Base-by-base conservation (phyloP, 2,113 vertebrate species). In the Rhynchomys soricoides region DNA sequence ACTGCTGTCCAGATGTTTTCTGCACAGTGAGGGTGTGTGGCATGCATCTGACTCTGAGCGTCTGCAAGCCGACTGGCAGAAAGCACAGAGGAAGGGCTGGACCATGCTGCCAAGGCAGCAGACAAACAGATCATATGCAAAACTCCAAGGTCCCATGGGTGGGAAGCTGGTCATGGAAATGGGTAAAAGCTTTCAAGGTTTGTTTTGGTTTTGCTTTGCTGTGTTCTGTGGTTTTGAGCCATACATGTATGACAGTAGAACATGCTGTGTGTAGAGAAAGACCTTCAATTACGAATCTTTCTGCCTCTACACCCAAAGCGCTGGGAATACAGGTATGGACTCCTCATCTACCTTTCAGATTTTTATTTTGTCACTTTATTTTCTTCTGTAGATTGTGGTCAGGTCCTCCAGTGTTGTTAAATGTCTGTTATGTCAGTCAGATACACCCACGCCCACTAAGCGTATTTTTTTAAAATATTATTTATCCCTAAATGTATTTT, bases 41-140 rank as follows among this genome's bases (percentile, higher is more conserved):
- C 52, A 7, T 5, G 7, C 40, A 52, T 40, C 71, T 3, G 0
- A 45, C 29, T 74, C 40, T 19, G 40, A 89, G 55, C 71, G 34
- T 43, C 9, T 3, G 52, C 5, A 34, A 73, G 55, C 9, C 7
- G 4, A 17, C 7, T 43, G 52, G 26, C n/a, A 43, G 86, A 19
- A 43, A 59, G 5, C 71, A 75, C 7, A 7, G 70, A 66, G 59
- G 29, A 62, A 45, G 52, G 26, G 19, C 26, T 13, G 6, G 40
- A 45, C 17, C 1, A 0, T 1, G n/a, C 7, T 17, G 13, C 50
- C 3, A 24, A 31, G 68, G 48, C 17, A 7, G 19, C 43, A 24
- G 62, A 10, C 83, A 22, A 3, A 26, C 22, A 55, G 50, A 57
- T 5, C 7, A 15, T 22, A n/a, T 1, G 22, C 48, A 34, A 29